Evolutionary conservation across 2,797 vertebrate species (phyloP).

Genomic region (Scomberomorus guttatus): DNA sequence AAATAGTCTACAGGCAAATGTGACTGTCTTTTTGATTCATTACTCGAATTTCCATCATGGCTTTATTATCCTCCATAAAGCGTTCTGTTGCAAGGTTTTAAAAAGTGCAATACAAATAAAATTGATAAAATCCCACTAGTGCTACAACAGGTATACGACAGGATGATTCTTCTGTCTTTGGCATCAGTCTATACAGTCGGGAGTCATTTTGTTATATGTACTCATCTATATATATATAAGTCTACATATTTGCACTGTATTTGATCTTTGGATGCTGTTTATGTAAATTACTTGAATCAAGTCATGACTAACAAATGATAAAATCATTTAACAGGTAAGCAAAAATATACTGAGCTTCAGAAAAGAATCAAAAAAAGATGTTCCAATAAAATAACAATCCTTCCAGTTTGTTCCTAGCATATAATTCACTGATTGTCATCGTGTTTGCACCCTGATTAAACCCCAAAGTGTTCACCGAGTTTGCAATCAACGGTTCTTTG

Average conservation of each 20-base stretch:
- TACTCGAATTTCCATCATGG: slow-evolving; percentile 3
- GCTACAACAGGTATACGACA: slow-evolving; percentile 8
- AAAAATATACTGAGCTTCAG: slow-evolving; percentile 40
- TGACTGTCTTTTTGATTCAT: neutral
- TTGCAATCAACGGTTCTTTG: slow-evolving; percentile 21
- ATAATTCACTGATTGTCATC: slow-evolving; percentile 69
- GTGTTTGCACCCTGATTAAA: slow-evolving; percentile 53
- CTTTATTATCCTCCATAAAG: slow-evolving; percentile 5
- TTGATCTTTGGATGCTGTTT: slow-evolving; percentile 42
- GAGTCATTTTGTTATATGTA: neutral
- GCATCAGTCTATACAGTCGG: slow-evolving; percentile 40
- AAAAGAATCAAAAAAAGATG: slow-evolving; percentile 40
- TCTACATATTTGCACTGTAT: slow-evolving; percentile 21
- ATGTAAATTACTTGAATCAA: slow-evolving; percentile 48
- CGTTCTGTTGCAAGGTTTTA: slow-evolving; percentile 6
- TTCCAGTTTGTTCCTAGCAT: slow-evolving; percentile 58
- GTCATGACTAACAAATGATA: slow-evolving; percentile 6
- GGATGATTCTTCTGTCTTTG: slow-evolving; percentile 56
- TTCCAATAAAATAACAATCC: slow-evolving; percentile 35
- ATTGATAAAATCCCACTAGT: slow-evolving; percentile 25
- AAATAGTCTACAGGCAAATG: neutral
- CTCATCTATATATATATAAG: neutral
- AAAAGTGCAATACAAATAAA: slow-evolving; percentile 27
- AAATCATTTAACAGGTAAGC: slow-evolving; percentile 34
- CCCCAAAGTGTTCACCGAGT: neutral